Evolutionary conservation across 2,888 invertebrate species (phyloP), one percentile per base, ranked within the genome.

Genomic region (Stramonita haemastoma): DNA sequence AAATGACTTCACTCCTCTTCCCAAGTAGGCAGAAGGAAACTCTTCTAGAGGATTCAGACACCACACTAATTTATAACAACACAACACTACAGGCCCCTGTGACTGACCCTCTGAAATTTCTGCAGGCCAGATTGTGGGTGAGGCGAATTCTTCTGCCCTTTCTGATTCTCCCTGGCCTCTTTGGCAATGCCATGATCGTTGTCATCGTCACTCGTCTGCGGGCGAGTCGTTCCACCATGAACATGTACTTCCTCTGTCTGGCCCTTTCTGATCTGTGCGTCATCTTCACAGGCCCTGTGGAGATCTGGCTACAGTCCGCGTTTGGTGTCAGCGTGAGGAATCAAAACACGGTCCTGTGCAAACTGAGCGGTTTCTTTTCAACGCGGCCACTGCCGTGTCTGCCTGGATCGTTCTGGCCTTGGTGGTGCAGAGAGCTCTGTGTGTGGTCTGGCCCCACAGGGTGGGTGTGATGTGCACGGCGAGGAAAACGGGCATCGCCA

Each of bases 361-460:
- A 79, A 32, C 17, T 79, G 34, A 1, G 1, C 17, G 17, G 15
- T 5, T 79, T 79, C 19, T 32, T 29, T 34, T 79, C 22, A 34
- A 34, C 34, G 34, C 34, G 2, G 32, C 19, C 1, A 22, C 32
- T 32, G 13, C 17, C 6, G 6, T 32, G 11, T 86, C 86, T 66
- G 29, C 86, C 2, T 60, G 34, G 34, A 32, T 60, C 32, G 32
- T 60, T 19, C 26, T 66, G 32, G 66, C 22, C 0, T 66, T 57
- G 60, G 66, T 60, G 0, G 66, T 32, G 11, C 34, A 34, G 15
- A 86, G 34, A 34, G 66, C 66, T 46, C 29, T 60, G 32, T 57
- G 66, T 32, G 86, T 60, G 60, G 79, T 79, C 34, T 86, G 86
- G 86, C 86, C 34, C 5, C 36, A 36, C 36, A 73, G 73, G 19